Base-by-base conservation (phyloP, 2,888 invertebrate species). In the Pristionchus entomophagus region DNA sequence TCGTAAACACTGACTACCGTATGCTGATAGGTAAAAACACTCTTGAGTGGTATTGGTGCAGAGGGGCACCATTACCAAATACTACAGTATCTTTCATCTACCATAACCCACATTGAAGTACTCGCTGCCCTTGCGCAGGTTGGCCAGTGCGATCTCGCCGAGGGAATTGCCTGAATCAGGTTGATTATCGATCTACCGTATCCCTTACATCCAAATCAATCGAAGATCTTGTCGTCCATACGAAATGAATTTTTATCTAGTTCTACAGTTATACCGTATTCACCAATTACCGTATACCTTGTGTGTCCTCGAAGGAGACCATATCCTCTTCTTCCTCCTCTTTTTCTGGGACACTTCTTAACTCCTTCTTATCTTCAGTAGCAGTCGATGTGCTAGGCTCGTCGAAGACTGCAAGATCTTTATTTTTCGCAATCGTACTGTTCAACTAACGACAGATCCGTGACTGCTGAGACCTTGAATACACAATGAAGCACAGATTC, bases 71-170 rank as follows among this genome's bases (percentile, higher is more conserved):
- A 62, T 5, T 8, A 56, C 62, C 17, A 12, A 12, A 29, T 12
- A 6, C 62, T 62, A 32, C 62, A 22, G 62, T 62, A 62, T 29
- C 12, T 3, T 8, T 56, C 22, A 41, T 41, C 51, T 17, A 78
- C 29, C 45, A 22, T n/a, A 56, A 51, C 83, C 45, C 65, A 89
- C 91, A 86, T 88, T 84, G 81, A 91, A 92, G 87, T 91, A 92
- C 53, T 87, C 88, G 84, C 89, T 90, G 32, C 87, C 88, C 12
- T 88, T 86, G 73, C 91, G 90, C 17, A 90, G 84, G 8, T 86
- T 87, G 19, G 82, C 73, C 86, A 91, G 89, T 0, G 89, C 88
- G 17, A 90, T 90, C 22, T 85, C 69, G 2, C 86, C 89, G 26
- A 91, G 77, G 26, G 77, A 69, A 17, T 65, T 35, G 41, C 78